Evolutionary conservation across 2,888 invertebrate genomes (phyloP).

Genomic region (Pyrocoelia pectoralis): DNA sequence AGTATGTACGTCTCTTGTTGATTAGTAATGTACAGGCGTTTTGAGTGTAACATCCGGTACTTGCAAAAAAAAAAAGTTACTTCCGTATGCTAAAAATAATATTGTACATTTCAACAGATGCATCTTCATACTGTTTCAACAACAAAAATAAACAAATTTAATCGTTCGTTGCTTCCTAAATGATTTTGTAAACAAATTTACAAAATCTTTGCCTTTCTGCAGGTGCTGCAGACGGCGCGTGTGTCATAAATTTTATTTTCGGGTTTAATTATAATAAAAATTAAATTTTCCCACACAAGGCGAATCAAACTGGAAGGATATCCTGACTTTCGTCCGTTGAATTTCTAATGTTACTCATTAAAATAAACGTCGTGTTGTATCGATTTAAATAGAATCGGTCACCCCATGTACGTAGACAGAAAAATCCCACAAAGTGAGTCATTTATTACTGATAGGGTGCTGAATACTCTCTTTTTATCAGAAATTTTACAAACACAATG

Average conservation of each 20-base stretch:
- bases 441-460: no score
- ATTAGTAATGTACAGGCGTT: slow-evolving; percentile 8
- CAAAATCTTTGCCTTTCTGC: background rate
- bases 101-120: slow-evolving; percentile 6
- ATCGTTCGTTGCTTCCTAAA: slow-evolving; percentile 6
- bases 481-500: no score
- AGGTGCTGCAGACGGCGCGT: background rate
- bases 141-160: slow-evolving; percentile 3
- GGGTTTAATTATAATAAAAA: no score
- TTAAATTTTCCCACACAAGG: no score
- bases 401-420: no score
- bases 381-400: no score
- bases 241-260: background rate
- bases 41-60: slow-evolving; percentile 15
- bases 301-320: no score
- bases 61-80: slow-evolving; percentile 9
- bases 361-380: no score
- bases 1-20: slow-evolving; percentile 7
- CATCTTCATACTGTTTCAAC: background rate
- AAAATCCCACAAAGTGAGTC: no score
- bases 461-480: no score
- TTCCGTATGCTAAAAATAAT: slow-evolving; percentile 9
- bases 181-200: slow-evolving; percentile 3
- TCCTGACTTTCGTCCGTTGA: no score
- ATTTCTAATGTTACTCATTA: no score